These are phyloP conservation scores for Mythimna albipuncta DNA, from an alignment of 2,888 invertebrate genomes.

Conservation along the genomic window DNA sequence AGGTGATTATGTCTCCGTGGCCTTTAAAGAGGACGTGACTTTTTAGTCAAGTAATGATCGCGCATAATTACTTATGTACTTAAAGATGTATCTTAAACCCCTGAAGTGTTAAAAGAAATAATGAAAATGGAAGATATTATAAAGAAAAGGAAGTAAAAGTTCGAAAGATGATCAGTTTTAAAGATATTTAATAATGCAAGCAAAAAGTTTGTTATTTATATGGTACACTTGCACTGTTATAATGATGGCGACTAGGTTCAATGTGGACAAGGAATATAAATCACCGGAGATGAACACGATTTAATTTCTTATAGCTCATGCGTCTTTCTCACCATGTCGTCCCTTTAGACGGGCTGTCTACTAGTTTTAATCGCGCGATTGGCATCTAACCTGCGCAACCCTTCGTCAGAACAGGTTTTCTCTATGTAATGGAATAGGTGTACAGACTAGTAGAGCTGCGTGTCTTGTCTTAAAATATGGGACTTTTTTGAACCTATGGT, in stretches of 20 bases:
- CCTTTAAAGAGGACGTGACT: conserved; percentile 26
- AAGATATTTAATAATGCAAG: neutral
- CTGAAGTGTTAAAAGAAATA: neutral
- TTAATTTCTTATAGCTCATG: neutral
- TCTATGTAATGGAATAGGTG: conserved; percentile 20
- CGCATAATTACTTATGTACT: neutral
- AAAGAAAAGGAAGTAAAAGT: neutral
- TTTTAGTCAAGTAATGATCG: neutral
- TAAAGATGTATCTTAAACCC: neutral
- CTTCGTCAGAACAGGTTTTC: conserved; percentile 39
- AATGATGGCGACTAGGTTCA: neutral
- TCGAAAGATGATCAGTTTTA: neutral
- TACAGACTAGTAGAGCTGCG: neutral
- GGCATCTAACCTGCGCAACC: conserved; percentile 26
- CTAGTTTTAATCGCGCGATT: conserved; percentile 16
- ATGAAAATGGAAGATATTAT: too few relatives aligned
- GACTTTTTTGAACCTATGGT: neutral
- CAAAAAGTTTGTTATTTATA: neutral
- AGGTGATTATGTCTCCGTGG: conserved; percentile 14
- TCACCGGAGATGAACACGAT: neutral
- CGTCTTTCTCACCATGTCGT: conserved; percentile 6
- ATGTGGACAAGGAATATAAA: neutral
- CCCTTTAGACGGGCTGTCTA: conserved; percentile 10
- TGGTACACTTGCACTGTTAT: neutral
- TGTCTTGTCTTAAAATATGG: conserved; percentile 5